Evolutionary conservation across 2,888 invertebrate genomes (phyloP).

Genomic region (Cremastobaeus sp.): DNA sequence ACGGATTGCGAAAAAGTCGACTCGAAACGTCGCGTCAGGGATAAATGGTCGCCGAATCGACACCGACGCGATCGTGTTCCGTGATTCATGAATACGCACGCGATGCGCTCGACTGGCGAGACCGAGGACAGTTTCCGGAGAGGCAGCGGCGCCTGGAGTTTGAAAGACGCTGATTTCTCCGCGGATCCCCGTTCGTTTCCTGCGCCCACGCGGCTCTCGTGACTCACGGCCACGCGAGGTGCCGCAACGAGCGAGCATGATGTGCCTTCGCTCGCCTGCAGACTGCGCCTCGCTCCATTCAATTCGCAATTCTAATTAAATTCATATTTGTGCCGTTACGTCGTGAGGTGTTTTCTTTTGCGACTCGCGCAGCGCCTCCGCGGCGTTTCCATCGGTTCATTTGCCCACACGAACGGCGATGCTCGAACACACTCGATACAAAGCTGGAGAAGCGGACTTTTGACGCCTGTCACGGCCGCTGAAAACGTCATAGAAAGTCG

Average conservation of each 20-base stretch:
- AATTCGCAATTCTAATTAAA: constrained; percentile 53
- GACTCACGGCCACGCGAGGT: constrained; percentile 48
- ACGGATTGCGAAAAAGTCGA: neutral
- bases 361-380: constrained; percentile 5
- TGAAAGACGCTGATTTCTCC: constrained; percentile 46
- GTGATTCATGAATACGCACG: constrained; percentile 42
- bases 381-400: too few species aligned
- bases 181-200: constrained; percentile 28
- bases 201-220: constrained; percentile 26
- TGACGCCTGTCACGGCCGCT: too few species aligned
- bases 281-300: constrained; percentile 37
- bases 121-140: constrained; percentile 45
- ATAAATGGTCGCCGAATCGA: too few species aligned
- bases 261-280: constrained; percentile 26
- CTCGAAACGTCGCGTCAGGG: neutral
- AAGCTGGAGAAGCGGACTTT: too few species aligned
- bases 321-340: constrained; percentile 43
- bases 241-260: constrained; percentile 30
- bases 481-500: too few species aligned
- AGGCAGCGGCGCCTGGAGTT: constrained; percentile 5
- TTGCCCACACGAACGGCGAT: neutral
- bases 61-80: neutral
- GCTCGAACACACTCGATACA: too few species aligned
- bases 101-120: constrained; percentile 35
- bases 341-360: constrained; percentile 10